Evolutionary conservation across 2,797 vertebrate genomes (phyloP), one percentile per base, ranked within the genome.

Genomic region (Crocidura indochinensis): DNA sequence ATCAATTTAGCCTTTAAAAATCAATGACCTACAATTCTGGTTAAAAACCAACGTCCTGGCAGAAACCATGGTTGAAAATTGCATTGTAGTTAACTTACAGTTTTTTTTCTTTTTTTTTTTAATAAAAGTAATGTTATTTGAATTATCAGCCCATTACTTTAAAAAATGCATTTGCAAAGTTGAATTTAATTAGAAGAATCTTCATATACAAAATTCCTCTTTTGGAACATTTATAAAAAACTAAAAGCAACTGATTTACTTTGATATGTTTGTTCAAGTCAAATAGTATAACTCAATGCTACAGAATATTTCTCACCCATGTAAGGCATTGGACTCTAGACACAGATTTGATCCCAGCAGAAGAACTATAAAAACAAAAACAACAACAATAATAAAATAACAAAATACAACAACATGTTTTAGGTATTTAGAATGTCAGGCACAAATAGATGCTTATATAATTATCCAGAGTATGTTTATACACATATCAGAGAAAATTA

Each of bases 1-100:
- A n/a, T 80, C 10, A 47, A 4, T 53, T 17, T 80, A 62, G 46
- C 51, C 67, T 60, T 38, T 80, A 47, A 86, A 86, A 81, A 74
- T 56, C 22, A 80, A 19, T 64, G 44, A 72, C n/a, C 31, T 2
- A 1, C n/a, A 51, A 64, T 51, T 44, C n/a, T 27, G 8, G 51
- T 5, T 2, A 73, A 73, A 27, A 38, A 38, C 11, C 51, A 77
- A 38, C 44, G 49, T 27, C 51, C 38, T 17, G 29, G 44, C 10
- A 77, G n/a, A 3, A 49, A 51, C 64, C 3, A 47, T 10, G 71
- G 20, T 6, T 12, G 5, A 69, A 64, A 83, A 26, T 15, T 64
- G 8, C 65, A 60, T 10, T 62, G 44, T n/a, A 69, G 8, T 4
- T 31, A 19, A 20, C 68, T 80, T 51, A 62, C 17, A 68, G 22